These are phyloP conservation scores for Thaumetopoea pityocampa DNA, from an alignment of 1,140 invertebrate genomes.

Conservation along the genomic window DNA sequence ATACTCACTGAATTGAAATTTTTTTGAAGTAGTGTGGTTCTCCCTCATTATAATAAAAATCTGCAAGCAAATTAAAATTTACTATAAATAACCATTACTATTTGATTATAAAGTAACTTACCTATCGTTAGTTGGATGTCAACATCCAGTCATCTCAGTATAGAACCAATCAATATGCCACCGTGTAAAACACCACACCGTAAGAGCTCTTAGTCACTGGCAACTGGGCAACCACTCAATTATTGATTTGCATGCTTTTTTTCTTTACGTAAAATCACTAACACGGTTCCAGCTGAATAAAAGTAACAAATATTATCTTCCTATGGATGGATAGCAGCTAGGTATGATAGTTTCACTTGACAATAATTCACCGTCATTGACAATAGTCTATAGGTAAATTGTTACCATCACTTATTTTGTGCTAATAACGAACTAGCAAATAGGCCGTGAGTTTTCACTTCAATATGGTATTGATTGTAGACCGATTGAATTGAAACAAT, in stretches of 20 bases:
- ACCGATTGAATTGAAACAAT: constrained; percentile 66
- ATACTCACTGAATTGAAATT: too few species aligned
- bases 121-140: constrained; percentile 44
- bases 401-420: constrained; percentile 43
- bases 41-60: too few species aligned
- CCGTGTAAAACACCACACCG: constrained; percentile 58
- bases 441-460: constrained; percentile 48
- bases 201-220: constrained; percentile 47
- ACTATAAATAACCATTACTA: constrained; percentile 15
- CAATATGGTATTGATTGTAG: constrained; percentile 58
- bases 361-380: too few species aligned
- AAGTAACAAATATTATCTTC: constrained; percentile 48
- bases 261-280: constrained; percentile 57
- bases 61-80: too few species aligned
- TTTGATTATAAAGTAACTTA: constrained; percentile 14
- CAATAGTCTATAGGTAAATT: constrained; percentile 43
- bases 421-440: constrained; percentile 32
- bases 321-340: constrained; percentile 49
- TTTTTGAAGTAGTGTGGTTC: too few species aligned
- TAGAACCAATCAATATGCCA: constrained; percentile 67
- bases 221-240: constrained; percentile 53
- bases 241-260: constrained; percentile 69
- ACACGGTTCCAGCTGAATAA: constrained; percentile 53
- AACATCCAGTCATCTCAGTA: constrained; percentile 45
- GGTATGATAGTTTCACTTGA: constrained; percentile 68